Conservation (phyloP, 2,113 vertebrate genomes). For the Damaliscus lunatus region DNA sequence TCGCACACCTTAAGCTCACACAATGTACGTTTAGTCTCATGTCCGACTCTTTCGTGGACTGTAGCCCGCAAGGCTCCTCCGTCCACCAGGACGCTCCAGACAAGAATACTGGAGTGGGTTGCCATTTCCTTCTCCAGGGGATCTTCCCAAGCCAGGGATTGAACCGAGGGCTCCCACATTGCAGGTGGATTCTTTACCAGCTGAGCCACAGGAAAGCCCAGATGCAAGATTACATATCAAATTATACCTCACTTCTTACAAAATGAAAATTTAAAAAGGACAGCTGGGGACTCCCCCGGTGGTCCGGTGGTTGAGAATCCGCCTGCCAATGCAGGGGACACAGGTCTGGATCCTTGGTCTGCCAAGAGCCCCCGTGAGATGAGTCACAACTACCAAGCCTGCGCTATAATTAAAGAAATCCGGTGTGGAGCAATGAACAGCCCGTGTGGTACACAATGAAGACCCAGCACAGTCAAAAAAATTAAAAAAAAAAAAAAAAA, state of each 20-base stretch:
- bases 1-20: background rate
- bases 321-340: background rate
- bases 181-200: background rate
- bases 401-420: background rate
- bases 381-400: background rate
- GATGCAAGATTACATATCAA: background rate
- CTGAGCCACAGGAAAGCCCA: background rate
- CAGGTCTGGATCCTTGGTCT: background rate
- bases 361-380: background rate
- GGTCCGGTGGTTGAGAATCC: rapidly evolving
- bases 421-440: background rate
- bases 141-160: background rate
- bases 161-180: background rate
- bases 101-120: background rate
- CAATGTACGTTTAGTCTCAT: rapidly evolving
- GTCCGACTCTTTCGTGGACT: background rate
- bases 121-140: background rate
- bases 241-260: background rate
- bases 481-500: rapidly evolving
- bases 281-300: background rate
- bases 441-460: background rate
- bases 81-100: background rate
- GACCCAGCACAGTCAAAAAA: background rate
- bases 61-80: background rate
- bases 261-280: background rate